phyloP scores from a whole-genome alignment of 2,888 invertebrate species.

The Eupithecia pulchellata region DNA sequence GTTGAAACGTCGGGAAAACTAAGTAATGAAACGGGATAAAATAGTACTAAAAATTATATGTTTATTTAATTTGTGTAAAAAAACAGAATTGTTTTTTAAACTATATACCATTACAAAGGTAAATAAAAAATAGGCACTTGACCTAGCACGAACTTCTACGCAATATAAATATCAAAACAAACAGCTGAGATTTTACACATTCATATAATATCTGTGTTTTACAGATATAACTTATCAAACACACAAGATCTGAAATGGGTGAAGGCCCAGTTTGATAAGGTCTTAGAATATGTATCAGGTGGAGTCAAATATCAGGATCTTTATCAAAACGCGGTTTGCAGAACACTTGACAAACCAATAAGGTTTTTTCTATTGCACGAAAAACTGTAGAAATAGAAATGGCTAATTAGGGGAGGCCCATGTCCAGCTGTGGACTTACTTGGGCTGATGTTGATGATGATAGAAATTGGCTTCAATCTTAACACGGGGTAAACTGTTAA shows the following conservation, averaged over 20 bases:
- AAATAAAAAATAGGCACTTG: not conserved
- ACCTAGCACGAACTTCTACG: not conserved
- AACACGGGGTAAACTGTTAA: no score
- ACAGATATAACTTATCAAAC: slow-evolving; percentile 20
- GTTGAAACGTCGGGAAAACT: no score
- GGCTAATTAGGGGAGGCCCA: no score
- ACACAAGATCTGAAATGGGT: slow-evolving; percentile 46
- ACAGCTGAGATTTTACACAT: not conserved
- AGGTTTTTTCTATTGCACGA: slow-evolving; percentile 23
- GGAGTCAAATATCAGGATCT: slow-evolving; percentile 41
- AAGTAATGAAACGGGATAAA: no score
- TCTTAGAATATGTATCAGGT: not conserved
- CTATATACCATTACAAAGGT: not conserved
- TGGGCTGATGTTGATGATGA: no score
- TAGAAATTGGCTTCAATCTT: no score
- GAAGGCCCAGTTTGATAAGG: slow-evolving; percentile 49
- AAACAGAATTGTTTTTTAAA: no score
- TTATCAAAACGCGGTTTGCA: slow-evolving; percentile 54
- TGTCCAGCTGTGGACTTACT: no score
- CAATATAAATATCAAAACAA: not conserved
- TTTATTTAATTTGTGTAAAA: no score
- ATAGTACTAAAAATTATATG: no score
- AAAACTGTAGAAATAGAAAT: no score
- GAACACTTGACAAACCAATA: slow-evolving; percentile 44
- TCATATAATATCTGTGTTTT: slow-evolving; percentile 1